phyloP scores from a whole-genome alignment of 2,113 vertebrate genomes.

The Macquaria australasica region DNA sequence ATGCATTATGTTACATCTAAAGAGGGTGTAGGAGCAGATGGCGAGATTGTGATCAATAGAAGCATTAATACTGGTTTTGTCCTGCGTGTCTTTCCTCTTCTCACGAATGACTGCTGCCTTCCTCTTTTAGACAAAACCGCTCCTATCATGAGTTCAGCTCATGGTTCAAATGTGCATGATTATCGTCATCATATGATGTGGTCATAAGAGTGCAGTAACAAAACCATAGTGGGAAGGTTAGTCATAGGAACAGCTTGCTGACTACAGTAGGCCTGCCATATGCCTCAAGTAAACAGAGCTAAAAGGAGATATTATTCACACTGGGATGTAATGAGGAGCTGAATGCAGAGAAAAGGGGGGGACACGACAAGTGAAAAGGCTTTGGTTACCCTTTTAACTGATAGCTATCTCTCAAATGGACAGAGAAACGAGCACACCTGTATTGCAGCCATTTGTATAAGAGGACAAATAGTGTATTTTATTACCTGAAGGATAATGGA shows the following conservation, averaged over 20 bases:
- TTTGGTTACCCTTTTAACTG: slow-evolving; percentile 83
- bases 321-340: slow-evolving; percentile 54
- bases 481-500: slow-evolving; percentile 74
- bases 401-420: slow-evolving; percentile 79
- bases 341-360: slow-evolving; percentile 41
- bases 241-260: slow-evolving; percentile 72
- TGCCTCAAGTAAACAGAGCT: slow-evolving; percentile 76
- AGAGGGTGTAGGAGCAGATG: slow-evolving; percentile 64
- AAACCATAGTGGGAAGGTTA: slow-evolving; percentile 50
- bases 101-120: slow-evolving; percentile 43
- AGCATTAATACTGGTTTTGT: slow-evolving; percentile 69
- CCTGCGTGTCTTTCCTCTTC: slow-evolving; percentile 27
- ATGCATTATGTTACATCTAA: slow-evolving; percentile 81
- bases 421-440: slow-evolving; percentile 68
- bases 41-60: slow-evolving; percentile 77
- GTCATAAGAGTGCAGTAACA: slow-evolving; percentile 38
- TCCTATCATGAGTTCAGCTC: slow-evolving; percentile 50
- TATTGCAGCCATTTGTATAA: slow-evolving; percentile 64
- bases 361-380: slow-evolving; percentile 59
- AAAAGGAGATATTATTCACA: slow-evolving; percentile 72
- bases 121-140: slow-evolving; percentile 42
- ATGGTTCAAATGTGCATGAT: slow-evolving; percentile 32
- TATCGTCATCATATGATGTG: slow-evolving; percentile 58
- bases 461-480: slow-evolving; percentile 76
- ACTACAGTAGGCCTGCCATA: slow-evolving; percentile 72